phyloP scores from a whole-genome alignment of 1,140 invertebrate genomes.

The Drosophila neocordata region DNA sequence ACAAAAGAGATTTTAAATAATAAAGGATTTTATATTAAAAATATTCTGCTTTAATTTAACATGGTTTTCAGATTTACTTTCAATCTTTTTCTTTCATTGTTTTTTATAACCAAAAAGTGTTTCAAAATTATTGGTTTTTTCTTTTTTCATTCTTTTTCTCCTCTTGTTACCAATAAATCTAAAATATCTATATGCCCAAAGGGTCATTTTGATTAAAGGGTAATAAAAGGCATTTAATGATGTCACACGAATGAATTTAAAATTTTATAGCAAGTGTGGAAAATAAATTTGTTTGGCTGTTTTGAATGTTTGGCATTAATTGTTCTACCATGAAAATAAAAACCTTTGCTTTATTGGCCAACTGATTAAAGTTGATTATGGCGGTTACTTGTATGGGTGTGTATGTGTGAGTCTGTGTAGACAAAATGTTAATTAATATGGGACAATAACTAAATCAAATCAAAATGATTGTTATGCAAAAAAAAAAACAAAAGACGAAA shows the following conservation, averaged over 20 bases:
- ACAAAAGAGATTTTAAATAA: too few species aligned
- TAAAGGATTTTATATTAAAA: too few species aligned
- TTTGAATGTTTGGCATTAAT: constrained; percentile 71
- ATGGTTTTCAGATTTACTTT: too few species aligned
- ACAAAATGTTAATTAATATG: constrained; percentile 56
- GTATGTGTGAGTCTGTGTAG: constrained; percentile 25
- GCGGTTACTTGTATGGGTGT: not conserved
- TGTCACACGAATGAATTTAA: constrained; percentile 33
- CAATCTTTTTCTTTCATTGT: too few species aligned
- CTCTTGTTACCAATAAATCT: too few species aligned
- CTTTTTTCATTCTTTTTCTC: too few species aligned
- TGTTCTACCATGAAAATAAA: constrained; percentile 59
- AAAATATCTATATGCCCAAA: not conserved
- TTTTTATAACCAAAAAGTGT: too few species aligned
- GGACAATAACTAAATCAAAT: constrained; percentile 2
- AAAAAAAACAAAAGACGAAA: constrained; percentile 8
- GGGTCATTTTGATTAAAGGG: not conserved
- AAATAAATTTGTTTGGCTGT: constrained; percentile 70
- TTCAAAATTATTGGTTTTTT: too few species aligned
- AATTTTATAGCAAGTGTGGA: constrained; percentile 15
- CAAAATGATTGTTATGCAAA: constrained; percentile 47
- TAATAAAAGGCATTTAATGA: constrained; percentile 31
- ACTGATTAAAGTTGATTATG: constrained; percentile 52
- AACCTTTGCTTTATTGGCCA: constrained; percentile 44
- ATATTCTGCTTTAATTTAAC: too few species aligned